A percentile compares a stretch with the other conserved stretches of the same genome.
phyloP scores from a whole-genome alignment of 2,113 vertebrate species.

The Corvus cornix region DNA sequence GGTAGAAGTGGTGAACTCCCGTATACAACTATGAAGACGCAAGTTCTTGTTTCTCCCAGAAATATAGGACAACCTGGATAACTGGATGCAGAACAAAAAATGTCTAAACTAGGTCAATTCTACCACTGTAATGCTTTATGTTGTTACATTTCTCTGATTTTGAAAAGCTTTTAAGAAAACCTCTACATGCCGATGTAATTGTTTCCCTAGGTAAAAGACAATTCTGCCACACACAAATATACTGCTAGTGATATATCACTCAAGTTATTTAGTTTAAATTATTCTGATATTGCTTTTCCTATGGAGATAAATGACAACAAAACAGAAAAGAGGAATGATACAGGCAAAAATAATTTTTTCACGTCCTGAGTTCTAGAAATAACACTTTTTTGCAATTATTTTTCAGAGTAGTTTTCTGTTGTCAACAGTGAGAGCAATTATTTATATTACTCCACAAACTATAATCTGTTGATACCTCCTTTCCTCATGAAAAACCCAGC shows the following conservation, averaged over 20 bases:
- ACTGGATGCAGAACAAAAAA: background rate
- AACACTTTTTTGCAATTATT: background rate
- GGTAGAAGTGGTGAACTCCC: background rate
- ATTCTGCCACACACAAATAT: background rate
- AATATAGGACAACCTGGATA: background rate
- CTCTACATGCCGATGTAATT: background rate
- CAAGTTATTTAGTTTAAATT: background rate
- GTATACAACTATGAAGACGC: background rate
- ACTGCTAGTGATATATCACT: background rate
- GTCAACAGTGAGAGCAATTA: background rate
- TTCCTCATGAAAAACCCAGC: background rate
- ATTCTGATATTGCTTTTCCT: background rate
- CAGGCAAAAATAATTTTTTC: background rate
- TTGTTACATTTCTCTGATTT: background rate
- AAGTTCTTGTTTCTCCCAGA: background rate
- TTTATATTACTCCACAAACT: background rate
- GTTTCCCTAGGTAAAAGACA: background rate
- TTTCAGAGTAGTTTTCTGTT: background rate
- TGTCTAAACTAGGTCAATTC: background rate
- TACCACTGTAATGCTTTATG: background rate
- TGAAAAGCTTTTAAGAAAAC: background rate
- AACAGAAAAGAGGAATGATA: background rate
- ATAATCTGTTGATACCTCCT: background rate
- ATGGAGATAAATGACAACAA: background rate
- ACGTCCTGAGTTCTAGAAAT: background rate